phyloP scores from a whole-genome alignment of 2,888 invertebrate genomes.

The Conchocele bisecta region DNA sequence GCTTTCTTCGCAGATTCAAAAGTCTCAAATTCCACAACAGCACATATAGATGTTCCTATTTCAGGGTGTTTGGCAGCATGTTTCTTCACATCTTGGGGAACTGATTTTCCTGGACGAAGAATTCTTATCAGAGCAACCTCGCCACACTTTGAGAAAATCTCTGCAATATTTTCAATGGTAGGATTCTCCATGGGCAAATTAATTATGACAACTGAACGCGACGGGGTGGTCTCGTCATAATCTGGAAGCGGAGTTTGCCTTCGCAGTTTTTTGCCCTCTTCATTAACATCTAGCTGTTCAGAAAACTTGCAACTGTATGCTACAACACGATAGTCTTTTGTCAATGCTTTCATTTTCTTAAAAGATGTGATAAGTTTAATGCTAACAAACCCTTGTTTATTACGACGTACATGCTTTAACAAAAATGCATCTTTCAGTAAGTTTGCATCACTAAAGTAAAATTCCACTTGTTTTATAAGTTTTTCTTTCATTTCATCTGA shows the following conservation, averaged over 20 bases:
- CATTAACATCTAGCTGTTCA: conserved; percentile 93
- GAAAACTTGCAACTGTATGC: conserved; percentile 92
- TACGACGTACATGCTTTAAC: conserved; percentile 95
- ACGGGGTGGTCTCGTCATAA: conserved; percentile 96
- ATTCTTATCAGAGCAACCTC: conserved; percentile 95
- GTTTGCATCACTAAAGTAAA: conserved; percentile 97
- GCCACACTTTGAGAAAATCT: conserved; percentile 93
- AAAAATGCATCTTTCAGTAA: conserved; percentile 97
- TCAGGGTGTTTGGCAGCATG: conserved; percentile 95
- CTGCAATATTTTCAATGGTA: conserved; percentile 95
- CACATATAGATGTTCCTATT: conserved; percentile 91
- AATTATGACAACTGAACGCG: conserved; percentile 94
- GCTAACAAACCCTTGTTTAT: conserved; percentile 97
- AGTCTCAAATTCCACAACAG: conserved; percentile 94
- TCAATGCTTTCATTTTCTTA: conserved; percentile 95
- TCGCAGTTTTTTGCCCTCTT: conserved; percentile 94
- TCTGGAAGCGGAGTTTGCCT: conserved; percentile 92
- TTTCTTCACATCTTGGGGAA: conserved; percentile 95
- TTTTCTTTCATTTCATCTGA: conserved; percentile 76
- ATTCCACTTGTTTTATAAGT: conserved; percentile 88
- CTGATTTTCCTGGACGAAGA: conserved; percentile 93
- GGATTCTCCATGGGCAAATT: conserved; percentile 93
- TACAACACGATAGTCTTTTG: conserved; percentile 96
- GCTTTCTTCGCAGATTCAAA: conserved; percentile 93
- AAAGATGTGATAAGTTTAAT: conserved; percentile 97